Percentiles rank a stretch among this genome's conserved stretches.
These are phyloP conservation scores for Dromiciops gliroides DNA, from an alignment of 2,113 vertebrate genomes.

Conservation along the genomic window DNA sequence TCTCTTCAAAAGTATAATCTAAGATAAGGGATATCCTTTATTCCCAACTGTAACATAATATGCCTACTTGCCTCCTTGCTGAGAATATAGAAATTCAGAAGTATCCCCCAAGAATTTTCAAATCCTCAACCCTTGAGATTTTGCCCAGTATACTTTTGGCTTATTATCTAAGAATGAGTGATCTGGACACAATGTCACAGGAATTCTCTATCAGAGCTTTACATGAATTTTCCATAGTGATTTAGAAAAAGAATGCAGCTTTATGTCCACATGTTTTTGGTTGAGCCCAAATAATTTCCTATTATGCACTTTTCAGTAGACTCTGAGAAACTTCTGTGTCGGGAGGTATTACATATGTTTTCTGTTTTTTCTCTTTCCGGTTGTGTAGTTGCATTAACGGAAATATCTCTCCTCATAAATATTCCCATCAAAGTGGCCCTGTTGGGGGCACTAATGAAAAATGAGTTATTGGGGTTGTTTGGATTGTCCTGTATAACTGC, in stretches of 20 bases:
- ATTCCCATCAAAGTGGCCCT: slow-evolving; percentile 34
- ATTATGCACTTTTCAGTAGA: slow-evolving; percentile 25
- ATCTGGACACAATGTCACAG: not conserved
- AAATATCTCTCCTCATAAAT: slow-evolving; percentile 23
- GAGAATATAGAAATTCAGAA: not conserved
- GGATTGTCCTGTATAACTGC: not conserved
- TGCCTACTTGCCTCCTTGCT: not conserved
- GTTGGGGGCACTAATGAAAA: slow-evolving; percentile 34
- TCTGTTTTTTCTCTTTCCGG: slow-evolving; percentile 27
- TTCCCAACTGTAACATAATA: not conserved
- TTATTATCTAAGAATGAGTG: not conserved
- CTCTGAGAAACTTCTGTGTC: slow-evolving; percentile 16
- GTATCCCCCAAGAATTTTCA: not conserved
- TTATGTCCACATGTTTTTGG: slow-evolving; percentile 25
- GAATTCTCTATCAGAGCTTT: not conserved
- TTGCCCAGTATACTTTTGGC: not conserved
- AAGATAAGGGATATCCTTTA: not conserved
- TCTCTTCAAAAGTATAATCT: not conserved
- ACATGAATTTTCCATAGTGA: slow-evolving; percentile 5
- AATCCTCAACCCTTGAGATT: not conserved
- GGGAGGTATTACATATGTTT: slow-evolving; percentile 24
- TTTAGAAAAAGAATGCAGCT: slow-evolving; percentile 49
- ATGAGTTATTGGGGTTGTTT: slow-evolving; percentile 45
- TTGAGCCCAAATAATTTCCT: slow-evolving; percentile 33
- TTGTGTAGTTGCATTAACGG: slow-evolving; percentile 28